Base-by-base conservation (phyloP, 2,797 vertebrate species). In the Falco naumanni region DNA sequence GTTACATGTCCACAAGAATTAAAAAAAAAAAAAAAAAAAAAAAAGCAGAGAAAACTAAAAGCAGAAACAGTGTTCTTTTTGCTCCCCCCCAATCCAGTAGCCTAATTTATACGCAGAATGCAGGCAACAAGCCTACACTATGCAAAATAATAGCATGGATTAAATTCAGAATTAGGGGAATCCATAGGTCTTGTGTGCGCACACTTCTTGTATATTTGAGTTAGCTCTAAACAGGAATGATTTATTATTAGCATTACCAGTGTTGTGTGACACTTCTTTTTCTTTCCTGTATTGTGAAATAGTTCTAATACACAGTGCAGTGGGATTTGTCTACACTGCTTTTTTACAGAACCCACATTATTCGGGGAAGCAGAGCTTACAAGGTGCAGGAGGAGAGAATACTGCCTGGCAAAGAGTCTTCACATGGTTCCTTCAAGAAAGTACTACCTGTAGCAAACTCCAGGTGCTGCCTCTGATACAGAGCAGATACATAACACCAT, bases 141-240 rank as follows among this genome's bases (percentile, higher is more conserved):
- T 76, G 91, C 56, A 91, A 93, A 94, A 91, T 86, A 86, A 79
- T 37, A 82, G 21, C 74, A 61, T 4, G 84, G 83, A 76, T 87
- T 84, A 76, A 82, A 95, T 87, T 87, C 75, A 66, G 90, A 90
- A 31, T 94, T 82, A 63, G 31, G 48, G 60, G 34, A 34, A 92
- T 90, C 47, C 72, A 45, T 45, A 94, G 79, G 50, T 81, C 47
- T 90, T 80, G 56, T 68, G 48, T 89, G 66, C n/a, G 47, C 24
- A 78, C 31, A 66, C 26, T 53, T 92, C 47, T 48, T 66, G 33
- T 47, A 63, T 39, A 51, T 79, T 81, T 59, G 75, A 91, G 59
- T 61, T 87, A 81, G 59, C 13, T 86, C 79, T 82, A 94, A 93
- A 90, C 31, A 90, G 63, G 14, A 90, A 72, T 60, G 8, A 70